phyloP scores from a whole-genome alignment of 2,888 invertebrate species.

The Marronus borbonicus region DNA sequence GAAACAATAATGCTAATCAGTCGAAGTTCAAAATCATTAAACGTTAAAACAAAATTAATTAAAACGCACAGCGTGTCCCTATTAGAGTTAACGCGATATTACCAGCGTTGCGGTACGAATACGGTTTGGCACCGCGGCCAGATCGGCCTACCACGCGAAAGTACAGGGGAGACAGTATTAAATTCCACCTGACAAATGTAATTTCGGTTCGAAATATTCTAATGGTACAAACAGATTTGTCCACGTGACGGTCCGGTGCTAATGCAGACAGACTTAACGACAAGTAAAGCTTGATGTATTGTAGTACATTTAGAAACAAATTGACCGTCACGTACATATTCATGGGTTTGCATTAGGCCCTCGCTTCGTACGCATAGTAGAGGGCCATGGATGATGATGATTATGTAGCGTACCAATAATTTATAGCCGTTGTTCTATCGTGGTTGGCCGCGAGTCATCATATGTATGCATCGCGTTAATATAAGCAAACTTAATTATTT shows the following conservation, averaged over 20 bases:
- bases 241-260: constrained; percentile 66
- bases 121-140: not conserved
- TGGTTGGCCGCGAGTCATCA: constrained; percentile 44
- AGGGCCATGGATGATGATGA: constrained; percentile 53
- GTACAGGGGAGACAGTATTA: constrained; percentile 57
- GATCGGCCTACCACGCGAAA: not conserved
- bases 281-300: constrained; percentile 68
- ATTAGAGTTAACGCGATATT: constrained; percentile 40
- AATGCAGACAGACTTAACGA: constrained; percentile 68
- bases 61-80: constrained; percentile 11
- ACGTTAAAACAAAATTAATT: constrained; percentile 23
- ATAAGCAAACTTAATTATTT: constrained; percentile 51
- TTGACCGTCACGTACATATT: constrained; percentile 62
- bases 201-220: constrained; percentile 68
- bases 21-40: constrained; percentile 14
- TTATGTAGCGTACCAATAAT: constrained; percentile 54
- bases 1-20: too few relatives aligned
- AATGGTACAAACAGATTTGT: constrained; percentile 69
- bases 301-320: constrained; percentile 66
- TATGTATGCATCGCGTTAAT: constrained; percentile 41
- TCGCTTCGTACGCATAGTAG: constrained; percentile 29
- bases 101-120: not conserved
- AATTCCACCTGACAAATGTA: constrained; percentile 69
- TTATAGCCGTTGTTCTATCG: constrained; percentile 44
- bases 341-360: constrained; percentile 59